Percentiles rank a stretch among this genome's conserved stretches.
Evolutionary conservation across 2,888 invertebrate genomes (phyloP).

Genomic region (Argyresthia albistria): DNA sequence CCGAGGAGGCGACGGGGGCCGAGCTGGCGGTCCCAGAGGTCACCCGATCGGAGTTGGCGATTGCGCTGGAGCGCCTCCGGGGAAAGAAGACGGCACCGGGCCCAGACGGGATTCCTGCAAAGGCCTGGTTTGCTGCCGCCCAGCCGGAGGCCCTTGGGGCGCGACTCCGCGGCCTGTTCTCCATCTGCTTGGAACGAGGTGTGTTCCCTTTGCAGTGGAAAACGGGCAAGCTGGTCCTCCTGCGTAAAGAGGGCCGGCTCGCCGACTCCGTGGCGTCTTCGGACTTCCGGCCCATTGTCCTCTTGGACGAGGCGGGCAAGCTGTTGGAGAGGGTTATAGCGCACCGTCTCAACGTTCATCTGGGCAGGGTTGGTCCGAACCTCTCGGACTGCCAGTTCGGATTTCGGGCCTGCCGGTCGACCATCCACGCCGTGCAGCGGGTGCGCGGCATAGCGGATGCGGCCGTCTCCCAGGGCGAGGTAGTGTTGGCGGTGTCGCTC

Average conservation of each 20-base stretch:
- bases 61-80: not conserved
- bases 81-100: not conserved
- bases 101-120: slow-evolving; percentile 4
- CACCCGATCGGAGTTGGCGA: not conserved
- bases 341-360: not conserved
- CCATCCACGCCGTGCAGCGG: not conserved
- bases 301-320: not conserved
- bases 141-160: not conserved
- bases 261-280: too few species aligned
- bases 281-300: not conserved
- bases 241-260: not conserved
- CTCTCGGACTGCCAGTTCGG: not conserved
- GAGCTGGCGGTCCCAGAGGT: not conserved
- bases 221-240: slow-evolving; percentile 3
- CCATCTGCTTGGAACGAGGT: not conserved
- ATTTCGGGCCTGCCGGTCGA: not conserved
- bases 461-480: too few species aligned
- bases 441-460: not conserved
- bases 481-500: not conserved
- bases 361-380: not conserved
- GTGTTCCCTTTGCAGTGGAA: slow-evolving; percentile 4
- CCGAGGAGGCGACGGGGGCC: not conserved
- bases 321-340: not conserved
- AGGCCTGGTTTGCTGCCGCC: not conserved
- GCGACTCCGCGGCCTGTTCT: not conserved